A percentile compares a stretch with the other conserved stretches of the same genome.
These are phyloP conservation scores for Dreissena rostriformis DNA, from an alignment of 1,140 invertebrate genomes.

Conservation along the genomic window DNA sequence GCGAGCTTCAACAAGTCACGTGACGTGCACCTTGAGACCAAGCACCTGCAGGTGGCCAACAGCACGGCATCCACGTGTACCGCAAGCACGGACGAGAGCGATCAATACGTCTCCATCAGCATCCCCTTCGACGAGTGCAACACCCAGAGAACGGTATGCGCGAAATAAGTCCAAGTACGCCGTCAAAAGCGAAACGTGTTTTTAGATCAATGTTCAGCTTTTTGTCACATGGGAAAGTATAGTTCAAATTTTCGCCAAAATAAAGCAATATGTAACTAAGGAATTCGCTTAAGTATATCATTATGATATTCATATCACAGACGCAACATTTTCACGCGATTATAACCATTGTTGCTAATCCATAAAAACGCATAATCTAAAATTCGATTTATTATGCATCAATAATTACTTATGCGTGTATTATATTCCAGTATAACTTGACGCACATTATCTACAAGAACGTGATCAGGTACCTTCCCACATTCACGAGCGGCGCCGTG, in stretches of 20 bases:
- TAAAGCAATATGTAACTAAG: too few species aligned
- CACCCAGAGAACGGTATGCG: conserved; percentile 57
- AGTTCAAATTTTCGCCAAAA: too few species aligned
- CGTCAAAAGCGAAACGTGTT: neutral
- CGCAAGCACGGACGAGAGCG: conserved; percentile 21
- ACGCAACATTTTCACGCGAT: too few species aligned
- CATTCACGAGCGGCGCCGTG: conserved; percentile 55
- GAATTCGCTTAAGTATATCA: too few species aligned
- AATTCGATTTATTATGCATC: too few species aligned
- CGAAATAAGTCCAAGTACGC: too few species aligned
- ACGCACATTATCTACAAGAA: conserved; percentile 73
- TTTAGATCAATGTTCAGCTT: too few species aligned
- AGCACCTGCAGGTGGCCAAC: conserved; percentile 63
- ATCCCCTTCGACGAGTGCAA: conserved; percentile 69
- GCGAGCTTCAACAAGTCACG: conserved; percentile 63
- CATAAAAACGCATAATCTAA: too few species aligned
- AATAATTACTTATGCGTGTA: neutral
- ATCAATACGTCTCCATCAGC: conserved; percentile 53
- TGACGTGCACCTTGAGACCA: conserved; percentile 64
- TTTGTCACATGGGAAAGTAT: too few species aligned
- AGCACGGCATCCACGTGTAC: conserved; percentile 33
- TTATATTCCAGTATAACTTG: conserved; percentile 67
- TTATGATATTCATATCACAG: too few species aligned
- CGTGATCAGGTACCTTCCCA: conserved; percentile 64
- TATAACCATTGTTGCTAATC: too few species aligned